Conservation (phyloP, 2,113 vertebrate genomes). For the Cnemophilus loriae region DNA sequence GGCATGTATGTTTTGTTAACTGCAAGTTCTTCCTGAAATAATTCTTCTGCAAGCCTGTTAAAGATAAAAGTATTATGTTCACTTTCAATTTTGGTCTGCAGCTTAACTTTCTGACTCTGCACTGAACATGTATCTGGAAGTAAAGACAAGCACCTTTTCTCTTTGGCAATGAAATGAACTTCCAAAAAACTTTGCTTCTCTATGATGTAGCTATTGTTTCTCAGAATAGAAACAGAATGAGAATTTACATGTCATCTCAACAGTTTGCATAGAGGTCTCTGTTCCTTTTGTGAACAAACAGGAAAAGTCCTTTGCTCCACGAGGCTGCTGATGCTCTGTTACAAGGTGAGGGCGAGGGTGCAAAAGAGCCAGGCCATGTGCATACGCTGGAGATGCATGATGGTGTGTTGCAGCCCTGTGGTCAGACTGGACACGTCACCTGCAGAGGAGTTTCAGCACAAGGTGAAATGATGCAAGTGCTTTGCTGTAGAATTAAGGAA, state of each 20-base stretch:
- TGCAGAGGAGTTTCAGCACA: not conserved
- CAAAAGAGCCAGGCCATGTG: not conserved
- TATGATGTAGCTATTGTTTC: not conserved
- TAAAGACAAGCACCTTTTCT: not conserved
- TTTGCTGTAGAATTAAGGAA: not conserved
- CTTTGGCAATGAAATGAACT: not conserved
- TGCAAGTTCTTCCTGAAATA: not conserved
- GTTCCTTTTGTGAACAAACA: not conserved
- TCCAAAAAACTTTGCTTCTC: not conserved
- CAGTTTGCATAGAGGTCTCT: not conserved
- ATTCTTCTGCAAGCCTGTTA: not conserved
- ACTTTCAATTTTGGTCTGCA: not conserved
- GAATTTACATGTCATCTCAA: not conserved
- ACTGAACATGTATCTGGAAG: not conserved
- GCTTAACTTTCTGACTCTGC: not conserved
- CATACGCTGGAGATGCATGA: accelerated
- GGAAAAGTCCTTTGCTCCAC: not conserved
- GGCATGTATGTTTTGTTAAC: not conserved
- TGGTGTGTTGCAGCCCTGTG: accelerated
- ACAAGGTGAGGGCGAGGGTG: not conserved
- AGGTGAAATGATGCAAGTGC: not conserved
- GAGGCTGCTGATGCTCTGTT: not conserved
- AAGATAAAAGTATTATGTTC: not conserved
- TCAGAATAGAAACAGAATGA: not conserved
- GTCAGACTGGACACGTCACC: not conserved